Conservation (phyloP, 1,140 invertebrate species). For the Ruditapes philippinarum region DNA sequence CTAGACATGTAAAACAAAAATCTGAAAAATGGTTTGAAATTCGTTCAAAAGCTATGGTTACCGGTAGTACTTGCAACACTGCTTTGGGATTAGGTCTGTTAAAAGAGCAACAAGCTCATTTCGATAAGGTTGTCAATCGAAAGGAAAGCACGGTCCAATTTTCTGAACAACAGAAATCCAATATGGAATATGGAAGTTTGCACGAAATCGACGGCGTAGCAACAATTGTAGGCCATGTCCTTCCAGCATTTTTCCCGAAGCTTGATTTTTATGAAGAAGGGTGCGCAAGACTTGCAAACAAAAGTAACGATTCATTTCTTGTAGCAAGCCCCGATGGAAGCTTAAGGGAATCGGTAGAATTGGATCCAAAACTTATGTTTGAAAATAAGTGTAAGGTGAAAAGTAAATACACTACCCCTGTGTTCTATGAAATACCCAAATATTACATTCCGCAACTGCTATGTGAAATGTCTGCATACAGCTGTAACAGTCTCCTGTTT, state of each 20-base stretch:
- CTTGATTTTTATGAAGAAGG: constrained; percentile 11
- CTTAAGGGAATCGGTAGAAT: neutral
- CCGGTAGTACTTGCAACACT: constrained; percentile 41
- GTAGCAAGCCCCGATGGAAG: constrained; percentile 12
- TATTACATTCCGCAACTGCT: neutral
- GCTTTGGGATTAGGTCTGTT: constrained; percentile 15
- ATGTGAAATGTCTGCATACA: constrained; percentile 17
- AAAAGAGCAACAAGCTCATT: constrained; percentile 36
- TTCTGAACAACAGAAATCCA: constrained; percentile 1
- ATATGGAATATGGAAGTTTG: constrained; percentile 5
- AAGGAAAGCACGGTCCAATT: neutral
- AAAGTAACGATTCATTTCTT: neutral
- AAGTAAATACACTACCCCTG: neutral
- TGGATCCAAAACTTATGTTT: neutral
- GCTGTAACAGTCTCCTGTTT: neutral
- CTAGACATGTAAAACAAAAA: constrained; percentile 18
- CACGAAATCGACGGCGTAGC: constrained; percentile 31
- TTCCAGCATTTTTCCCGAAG: constrained; percentile 15
- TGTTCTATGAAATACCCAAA: neutral
- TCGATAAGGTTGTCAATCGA: constrained; percentile 13
- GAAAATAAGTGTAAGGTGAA: constrained; percentile 17
- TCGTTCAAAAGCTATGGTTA: constrained; percentile 9
- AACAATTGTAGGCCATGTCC: neutral
- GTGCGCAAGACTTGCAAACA: neutral
- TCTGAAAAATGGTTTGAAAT: constrained; percentile 29